phyloP scores from a whole-genome alignment of 2,113 vertebrate genomes.

The Elanoides forficatus region DNA sequence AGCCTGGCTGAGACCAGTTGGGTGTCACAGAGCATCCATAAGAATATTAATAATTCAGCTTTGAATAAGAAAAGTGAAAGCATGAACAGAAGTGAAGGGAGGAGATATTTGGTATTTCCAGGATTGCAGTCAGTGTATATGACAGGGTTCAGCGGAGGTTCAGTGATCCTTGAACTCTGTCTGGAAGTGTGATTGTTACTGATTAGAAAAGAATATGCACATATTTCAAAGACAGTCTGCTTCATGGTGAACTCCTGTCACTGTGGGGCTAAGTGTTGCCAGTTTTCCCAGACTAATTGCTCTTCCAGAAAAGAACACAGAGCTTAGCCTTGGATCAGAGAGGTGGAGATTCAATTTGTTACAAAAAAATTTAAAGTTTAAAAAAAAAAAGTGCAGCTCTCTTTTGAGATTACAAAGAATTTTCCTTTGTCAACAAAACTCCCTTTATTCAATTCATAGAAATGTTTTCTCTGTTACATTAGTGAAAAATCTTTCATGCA shows the following conservation, averaged over 20 bases:
- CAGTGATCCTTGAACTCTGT: neutral
- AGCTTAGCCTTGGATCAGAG: neutral
- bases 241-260: neutral
- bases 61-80: neutral
- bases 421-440: neutral
- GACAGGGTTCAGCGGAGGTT: neutral
- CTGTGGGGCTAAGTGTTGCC: neutral
- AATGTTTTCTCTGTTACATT: neutral
- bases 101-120: neutral
- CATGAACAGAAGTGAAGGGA: fast-evolving
- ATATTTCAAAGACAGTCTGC: neutral
- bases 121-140: fast-evolving
- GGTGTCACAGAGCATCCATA: neutral
- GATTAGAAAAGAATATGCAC: neutral
- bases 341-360: neutral
- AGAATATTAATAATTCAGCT: neutral
- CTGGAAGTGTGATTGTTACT: neutral
- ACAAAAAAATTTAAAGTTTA: neutral
- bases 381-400: neutral
- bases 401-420: neutral
- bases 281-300: neutral
- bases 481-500: neutral
- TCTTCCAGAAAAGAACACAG: neutral
- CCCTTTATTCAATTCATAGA: neutral
- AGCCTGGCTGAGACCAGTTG: neutral